Percentiles rank a stretch among this genome's conserved stretches.
These are phyloP conservation scores for Sitophilus oryzae DNA, from an alignment of 1,140 invertebrate species.

Conservation along the genomic window DNA sequence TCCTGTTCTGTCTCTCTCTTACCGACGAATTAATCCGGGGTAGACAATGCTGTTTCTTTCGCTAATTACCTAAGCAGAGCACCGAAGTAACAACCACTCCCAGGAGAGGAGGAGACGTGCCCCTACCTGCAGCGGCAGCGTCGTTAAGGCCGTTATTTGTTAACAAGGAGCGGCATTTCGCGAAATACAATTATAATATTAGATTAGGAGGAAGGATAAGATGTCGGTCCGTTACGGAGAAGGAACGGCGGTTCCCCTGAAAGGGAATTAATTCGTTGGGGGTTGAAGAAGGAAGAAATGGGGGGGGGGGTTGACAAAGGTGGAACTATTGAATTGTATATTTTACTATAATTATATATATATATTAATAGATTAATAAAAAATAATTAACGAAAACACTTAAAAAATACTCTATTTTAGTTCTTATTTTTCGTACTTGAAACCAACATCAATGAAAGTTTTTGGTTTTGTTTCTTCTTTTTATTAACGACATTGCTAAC, in stretches of 20 bases:
- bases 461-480: no score
- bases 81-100: slow-evolving; percentile 38
- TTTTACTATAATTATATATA: no score
- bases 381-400: no score
- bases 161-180: slow-evolving; percentile 41
- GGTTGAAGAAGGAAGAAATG: no score
- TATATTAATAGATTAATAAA: no score
- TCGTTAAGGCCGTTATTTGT: slow-evolving; percentile 34
- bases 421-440: no score
- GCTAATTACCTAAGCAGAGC: slow-evolving; percentile 35
- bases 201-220: slow-evolving; percentile 36
- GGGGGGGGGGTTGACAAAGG: no score
- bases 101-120: slow-evolving; percentile 39
- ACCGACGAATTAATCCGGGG: neutral
- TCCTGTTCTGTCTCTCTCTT: neutral
- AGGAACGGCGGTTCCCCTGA: neutral
- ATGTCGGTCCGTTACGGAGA: neutral
- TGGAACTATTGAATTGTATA: no score
- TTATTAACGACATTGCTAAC: no score
- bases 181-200: slow-evolving; percentile 44
- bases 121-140: neutral
- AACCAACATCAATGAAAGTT: no score
- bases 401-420: no score
- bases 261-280: neutral
- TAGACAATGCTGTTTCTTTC: slow-evolving; percentile 21